Evolutionary conservation across 2,888 invertebrate genomes (phyloP), one percentile per base, ranked within the genome.

Genomic region (Meta bourneti): DNA sequence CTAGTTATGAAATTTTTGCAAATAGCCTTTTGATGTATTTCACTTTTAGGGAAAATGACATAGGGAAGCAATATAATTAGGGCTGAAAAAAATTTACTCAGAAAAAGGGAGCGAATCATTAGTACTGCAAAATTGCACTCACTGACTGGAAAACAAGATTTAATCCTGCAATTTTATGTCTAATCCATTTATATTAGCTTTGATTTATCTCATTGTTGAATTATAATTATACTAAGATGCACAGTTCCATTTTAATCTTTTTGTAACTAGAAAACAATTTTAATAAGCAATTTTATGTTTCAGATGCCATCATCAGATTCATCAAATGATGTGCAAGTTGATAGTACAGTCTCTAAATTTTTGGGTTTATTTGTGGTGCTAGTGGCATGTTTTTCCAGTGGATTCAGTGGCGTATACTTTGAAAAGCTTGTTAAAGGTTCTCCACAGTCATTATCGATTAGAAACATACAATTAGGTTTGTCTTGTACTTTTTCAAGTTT

Each of bases 341-440:
- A 90, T 8, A 61, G 84, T n/a, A 91, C 82, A 13, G 49, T 81
- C 9, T 87, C 93, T 5, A 91, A 92, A 79, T 84, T 95, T 81
- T 84, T 95, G 20, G 96, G 96, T 6, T 93, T 96, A 19, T 90
- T 94, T 8, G 95, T 95, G 9, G 95, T 96, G 13, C 90, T 96
- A 6, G 93, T 94, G n/a, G 95, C 96, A 9, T 95, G 95, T 92
- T 94, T 96, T 88, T 95, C 95, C 16, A 95, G 95, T 92, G 96
- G 96, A 7, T 96, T 96, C 94, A 95, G 96, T 19, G 96, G 96
- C 4, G 96, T 96, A 51, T 96, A 95, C 94, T 95, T 96, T 93
- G 96, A 96, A 94, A 95, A 95, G 93, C 94, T 96, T n/a, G 94
- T 96, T 34, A 96, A 96, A 94, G 94, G 94, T 13, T 94, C 94